A percentile compares a stretch with the other conserved stretches of the same genome.
Conservation (phyloP, 2,797 vertebrate genomes). For the Natrix natrix region DNA sequence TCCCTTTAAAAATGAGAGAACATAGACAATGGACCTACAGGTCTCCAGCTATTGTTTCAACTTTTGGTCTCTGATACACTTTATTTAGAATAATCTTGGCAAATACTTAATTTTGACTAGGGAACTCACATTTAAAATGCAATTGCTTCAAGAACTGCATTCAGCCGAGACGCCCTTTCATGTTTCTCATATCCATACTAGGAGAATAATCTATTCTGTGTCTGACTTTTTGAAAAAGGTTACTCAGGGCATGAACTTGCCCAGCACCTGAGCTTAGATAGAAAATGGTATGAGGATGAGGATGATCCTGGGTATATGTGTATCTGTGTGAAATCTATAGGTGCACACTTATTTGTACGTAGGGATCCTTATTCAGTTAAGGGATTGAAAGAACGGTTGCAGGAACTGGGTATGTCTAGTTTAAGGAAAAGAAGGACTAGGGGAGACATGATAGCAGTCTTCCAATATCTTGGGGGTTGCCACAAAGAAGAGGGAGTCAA, state of each 20-base stretch:
- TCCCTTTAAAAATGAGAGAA: background rate
- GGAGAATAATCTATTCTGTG: background rate
- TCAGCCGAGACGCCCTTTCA: background rate
- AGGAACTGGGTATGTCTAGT: no score
- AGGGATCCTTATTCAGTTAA: no score
- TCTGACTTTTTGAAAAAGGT: background rate
- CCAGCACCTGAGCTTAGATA: background rate
- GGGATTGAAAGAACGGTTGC: no score
- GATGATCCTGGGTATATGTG: background rate
- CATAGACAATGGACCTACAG: background rate
- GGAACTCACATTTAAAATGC: slow-evolving; percentile 1
- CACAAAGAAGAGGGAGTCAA: no score
- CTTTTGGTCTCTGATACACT: background rate
- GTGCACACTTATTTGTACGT: background rate
- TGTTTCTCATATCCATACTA: background rate
- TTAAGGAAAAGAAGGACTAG: no score
- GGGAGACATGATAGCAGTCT: no score
- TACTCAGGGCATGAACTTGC: background rate
- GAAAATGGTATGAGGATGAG: background rate
- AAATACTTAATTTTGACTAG: background rate
- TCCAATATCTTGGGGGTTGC: no score
- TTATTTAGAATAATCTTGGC: slow-evolving; percentile 25
- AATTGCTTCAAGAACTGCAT: background rate
- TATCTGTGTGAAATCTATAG: background rate
- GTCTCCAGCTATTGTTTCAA: background rate